Evolutionary conservation across 2,797 vertebrate genomes (phyloP).

Genomic region (Caiman crocodilus): DNA sequence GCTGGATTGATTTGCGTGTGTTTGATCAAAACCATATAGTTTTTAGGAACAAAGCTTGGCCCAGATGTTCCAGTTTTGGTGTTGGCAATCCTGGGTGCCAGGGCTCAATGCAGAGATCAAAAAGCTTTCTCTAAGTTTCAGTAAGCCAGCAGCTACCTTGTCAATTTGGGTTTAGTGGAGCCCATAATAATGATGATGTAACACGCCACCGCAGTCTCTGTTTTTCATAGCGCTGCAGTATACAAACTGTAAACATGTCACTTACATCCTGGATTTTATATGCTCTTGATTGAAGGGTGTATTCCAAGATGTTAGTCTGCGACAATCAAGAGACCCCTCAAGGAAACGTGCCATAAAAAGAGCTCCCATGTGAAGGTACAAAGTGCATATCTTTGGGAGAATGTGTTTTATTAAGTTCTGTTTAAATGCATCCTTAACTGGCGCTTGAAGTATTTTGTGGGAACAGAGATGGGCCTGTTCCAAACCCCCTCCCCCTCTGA

Average conservation of each 20-base stretch:
- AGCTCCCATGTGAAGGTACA: neutral
- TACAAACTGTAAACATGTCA: neutral
- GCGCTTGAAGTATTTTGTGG: neutral
- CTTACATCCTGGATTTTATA: neutral
- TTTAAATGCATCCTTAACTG: neutral
- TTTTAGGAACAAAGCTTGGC: neutral
- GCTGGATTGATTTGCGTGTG: neutral
- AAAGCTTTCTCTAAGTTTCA: neutral
- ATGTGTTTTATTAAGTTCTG: neutral
- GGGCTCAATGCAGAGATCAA: neutral
- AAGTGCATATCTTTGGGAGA: neutral
- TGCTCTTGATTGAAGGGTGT: neutral
- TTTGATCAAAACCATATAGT: neutral
- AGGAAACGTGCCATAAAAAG: neutral
- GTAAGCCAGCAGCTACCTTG: neutral
- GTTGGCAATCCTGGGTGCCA: too few species aligned
- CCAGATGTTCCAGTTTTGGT: neutral
- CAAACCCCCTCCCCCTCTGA: neutral
- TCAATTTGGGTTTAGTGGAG: neutral
- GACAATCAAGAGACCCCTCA: neutral
- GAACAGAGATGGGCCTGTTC: neutral
- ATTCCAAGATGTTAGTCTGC: neutral
- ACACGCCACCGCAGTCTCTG: neutral
- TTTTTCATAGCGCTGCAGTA: neutral
- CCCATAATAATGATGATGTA: neutral